These are phyloP conservation scores for Catagonus wagneri DNA, from an alignment of 2,113 vertebrate species.

Conservation along the genomic window DNA sequence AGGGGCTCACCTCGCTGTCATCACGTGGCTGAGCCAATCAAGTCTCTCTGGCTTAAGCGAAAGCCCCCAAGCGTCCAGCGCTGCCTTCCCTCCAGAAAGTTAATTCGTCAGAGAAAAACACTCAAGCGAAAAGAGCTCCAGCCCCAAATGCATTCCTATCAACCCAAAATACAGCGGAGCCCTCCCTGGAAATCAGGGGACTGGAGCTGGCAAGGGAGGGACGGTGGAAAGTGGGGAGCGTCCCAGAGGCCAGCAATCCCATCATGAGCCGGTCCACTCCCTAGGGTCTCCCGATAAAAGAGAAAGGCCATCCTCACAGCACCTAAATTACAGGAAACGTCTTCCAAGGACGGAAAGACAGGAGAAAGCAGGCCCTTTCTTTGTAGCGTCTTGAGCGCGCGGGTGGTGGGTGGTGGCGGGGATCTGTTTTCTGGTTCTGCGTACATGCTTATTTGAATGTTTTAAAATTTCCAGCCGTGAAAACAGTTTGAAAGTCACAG, in stretches of 20 bases:
- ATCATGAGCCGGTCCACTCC: rapidly evolving
- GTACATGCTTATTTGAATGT: conserved; percentile 1
- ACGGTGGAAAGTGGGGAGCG: not conserved
- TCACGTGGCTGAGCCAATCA: not conserved
- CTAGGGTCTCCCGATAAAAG: not conserved
- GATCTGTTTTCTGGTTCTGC: not conserved
- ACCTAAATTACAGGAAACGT: not conserved
- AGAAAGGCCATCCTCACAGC: not conserved
- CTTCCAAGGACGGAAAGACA: not conserved
- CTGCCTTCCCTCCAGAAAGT: not conserved
- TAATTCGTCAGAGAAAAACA: not conserved
- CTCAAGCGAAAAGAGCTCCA: conserved; percentile 6
- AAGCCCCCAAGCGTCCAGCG: not conserved
- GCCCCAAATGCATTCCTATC: not conserved
- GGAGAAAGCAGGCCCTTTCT: not conserved
- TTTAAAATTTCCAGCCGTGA: not conserved
- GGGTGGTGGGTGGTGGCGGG: not conserved
- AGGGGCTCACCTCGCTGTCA: not conserved
- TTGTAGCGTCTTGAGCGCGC: not conserved
- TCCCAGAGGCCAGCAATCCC: rapidly evolving
- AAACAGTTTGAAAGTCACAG: conserved; percentile 18
- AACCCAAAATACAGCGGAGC: not conserved
- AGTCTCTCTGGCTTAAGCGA: not conserved
- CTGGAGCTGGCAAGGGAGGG: not conserved
- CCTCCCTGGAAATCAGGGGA: not conserved